phyloP scores from a whole-genome alignment of 2,888 invertebrate species.

The Caradrina clavipalpis region DNA sequence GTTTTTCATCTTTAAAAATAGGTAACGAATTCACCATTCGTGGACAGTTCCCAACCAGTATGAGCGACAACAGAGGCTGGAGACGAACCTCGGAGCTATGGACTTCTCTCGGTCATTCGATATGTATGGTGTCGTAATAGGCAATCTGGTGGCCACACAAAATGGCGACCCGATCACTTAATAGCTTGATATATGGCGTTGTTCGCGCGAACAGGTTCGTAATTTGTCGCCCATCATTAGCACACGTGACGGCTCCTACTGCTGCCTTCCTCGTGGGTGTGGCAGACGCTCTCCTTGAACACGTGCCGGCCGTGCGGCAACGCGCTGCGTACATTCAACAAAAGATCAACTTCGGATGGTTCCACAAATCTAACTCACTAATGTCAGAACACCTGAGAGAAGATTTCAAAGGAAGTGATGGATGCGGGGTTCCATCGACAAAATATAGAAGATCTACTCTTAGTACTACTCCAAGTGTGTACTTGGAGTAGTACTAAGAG shows the following conservation, averaged over 20 bases:
- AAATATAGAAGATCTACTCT: slow-evolving; percentile 21
- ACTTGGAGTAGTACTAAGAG: background rate
- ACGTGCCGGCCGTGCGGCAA: slow-evolving; percentile 44
- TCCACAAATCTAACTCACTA: background rate
- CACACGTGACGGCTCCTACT: slow-evolving; percentile 62
- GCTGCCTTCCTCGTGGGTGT: slow-evolving; percentile 76
- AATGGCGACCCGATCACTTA: slow-evolving; percentile 52
- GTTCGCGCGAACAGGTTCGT: slow-evolving; percentile 49
- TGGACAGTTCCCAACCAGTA: background rate
- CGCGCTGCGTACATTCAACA: slow-evolving; percentile 1
- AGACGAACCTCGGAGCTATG: background rate
- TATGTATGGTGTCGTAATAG: slow-evolving; percentile 1
- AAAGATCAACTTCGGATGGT: slow-evolving; percentile 19
- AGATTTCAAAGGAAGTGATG: too few relatives aligned
- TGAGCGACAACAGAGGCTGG: background rate
- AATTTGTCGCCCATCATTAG: slow-evolving; percentile 61
- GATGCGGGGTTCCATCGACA: too few relatives aligned
- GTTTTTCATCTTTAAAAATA: background rate
- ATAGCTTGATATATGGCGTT: slow-evolving; percentile 46
- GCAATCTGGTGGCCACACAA: slow-evolving; percentile 25
- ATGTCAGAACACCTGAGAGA: background rate
- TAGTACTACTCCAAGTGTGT: too few relatives aligned
- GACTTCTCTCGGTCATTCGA: background rate
- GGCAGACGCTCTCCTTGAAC: slow-evolving; percentile 71
- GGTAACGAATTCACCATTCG: background rate